A percentile compares a stretch with the other conserved stretches of the same genome.
phyloP scores from a whole-genome alignment of 2,113 vertebrate genomes.

The Apistogramma diplotaenia region DNA sequence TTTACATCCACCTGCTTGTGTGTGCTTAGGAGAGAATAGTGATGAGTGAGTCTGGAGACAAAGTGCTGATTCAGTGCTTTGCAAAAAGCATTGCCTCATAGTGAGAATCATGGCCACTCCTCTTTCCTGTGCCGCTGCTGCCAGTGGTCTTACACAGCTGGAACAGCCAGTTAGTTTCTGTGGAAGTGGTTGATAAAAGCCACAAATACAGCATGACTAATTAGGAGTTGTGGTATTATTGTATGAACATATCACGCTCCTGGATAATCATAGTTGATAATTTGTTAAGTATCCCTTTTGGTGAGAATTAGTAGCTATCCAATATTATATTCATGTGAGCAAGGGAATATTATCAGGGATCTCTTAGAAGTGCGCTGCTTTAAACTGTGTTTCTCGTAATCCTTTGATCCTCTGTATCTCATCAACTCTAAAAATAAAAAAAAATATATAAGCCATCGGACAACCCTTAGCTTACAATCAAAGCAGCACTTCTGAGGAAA shows the following conservation, averaged over 20 bases:
- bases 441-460: constrained; percentile 13
- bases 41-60: constrained; percentile 37
- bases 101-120: constrained; percentile 15
- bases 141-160: constrained; percentile 4
- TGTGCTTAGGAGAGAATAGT: constrained; percentile 27
- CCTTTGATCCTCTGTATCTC: constrained; percentile 52
- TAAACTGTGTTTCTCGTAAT: constrained; percentile 34
- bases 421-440: constrained; percentile 21
- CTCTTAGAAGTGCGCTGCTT: constrained; percentile 28
- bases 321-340: constrained; percentile 18
- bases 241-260: constrained; percentile 5
- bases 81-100: neutral
- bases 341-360: constrained; percentile 30
- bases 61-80: constrained; percentile 45
- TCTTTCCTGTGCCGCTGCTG: neutral
- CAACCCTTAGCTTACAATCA: constrained; percentile 37
- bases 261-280: constrained; percentile 23
- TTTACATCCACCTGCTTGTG: constrained; percentile 19
- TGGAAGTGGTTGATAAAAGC: constrained; percentile 29
- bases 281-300: constrained; percentile 39
- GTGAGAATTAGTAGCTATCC: constrained; percentile 12
- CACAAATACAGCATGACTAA: constrained; percentile 35
- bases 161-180: constrained; percentile 37
- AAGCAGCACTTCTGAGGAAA: constrained; percentile 45
- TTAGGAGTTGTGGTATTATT: constrained; percentile 27